Base-by-base conservation (phyloP, 37 sponge, comb jelly and placozoan species). In the Chondrosia reniformis region DNA sequence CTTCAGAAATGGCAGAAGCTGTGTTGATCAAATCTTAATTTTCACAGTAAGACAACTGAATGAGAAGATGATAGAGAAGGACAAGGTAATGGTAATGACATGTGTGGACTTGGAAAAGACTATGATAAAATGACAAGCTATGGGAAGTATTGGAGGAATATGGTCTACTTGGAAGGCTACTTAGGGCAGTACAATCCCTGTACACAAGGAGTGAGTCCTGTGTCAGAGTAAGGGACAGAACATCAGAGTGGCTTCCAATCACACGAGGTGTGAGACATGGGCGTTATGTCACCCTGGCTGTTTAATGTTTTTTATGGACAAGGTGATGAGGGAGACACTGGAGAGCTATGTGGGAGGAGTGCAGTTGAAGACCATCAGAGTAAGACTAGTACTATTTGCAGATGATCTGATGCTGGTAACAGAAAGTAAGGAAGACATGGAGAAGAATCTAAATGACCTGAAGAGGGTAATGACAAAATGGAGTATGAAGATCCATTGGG, bases 51-150 rank as follows among this genome's bases (percentile, higher is more conserved):
- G 52, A 15, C 52, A 49, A 49, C 52, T 49, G 52, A 15, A 15
- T 10, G 52, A 49, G 52, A 49, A 49, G 52, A 15, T 49, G 15
- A 49, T 49, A 15, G 52, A 49, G 52, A 49, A 49, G 52, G 15
- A 49, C 52, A 49, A 49, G 15, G 15, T 15, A 49, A 49, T 15
- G 52, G 15, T 49, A 15, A 49, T 56, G 58, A 28, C 27, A 2
- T 56, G 58, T 56, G 58, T 56, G 27, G 58, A 56, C 58, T 28
- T 56, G 27, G 58, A 56, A 28, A 56, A n/a, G n/a, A n/a, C n/a
- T n/a, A n/a, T n/a, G n/a, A n/a, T n/a, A n/a, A n/a, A n/a, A n/a
- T n/a, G n/a, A n/a, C n/a, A n/a, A n/a, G n/a, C 7, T 56, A 56
- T 56, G 58, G 58, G 25, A 56, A 28, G 58, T 56, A 28, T 5